Conservation (phyloP, 1,140 invertebrate species). For the Drosophila varians region DNA sequence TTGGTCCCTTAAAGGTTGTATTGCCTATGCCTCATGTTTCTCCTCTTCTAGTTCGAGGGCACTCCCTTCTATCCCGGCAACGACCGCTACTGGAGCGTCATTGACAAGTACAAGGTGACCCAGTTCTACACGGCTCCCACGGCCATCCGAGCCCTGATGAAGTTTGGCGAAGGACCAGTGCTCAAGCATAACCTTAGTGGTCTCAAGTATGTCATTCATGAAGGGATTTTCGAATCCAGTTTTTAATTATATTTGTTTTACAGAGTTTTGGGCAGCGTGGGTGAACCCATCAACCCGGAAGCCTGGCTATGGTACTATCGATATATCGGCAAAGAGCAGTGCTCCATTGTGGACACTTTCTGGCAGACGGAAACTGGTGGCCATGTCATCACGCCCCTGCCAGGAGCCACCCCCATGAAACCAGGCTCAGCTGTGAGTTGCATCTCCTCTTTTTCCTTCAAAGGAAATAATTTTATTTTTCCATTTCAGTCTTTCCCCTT, state of each 20-base stretch:
- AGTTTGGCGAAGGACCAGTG: slow-evolving; percentile 92
- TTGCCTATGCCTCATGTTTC: slow-evolving; percentile 29
- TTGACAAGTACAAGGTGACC: slow-evolving; percentile 97
- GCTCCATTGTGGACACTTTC: slow-evolving; percentile 98
- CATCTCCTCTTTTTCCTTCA: not conserved
- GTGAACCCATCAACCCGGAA: slow-evolving; percentile 99
- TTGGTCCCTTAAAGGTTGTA: slow-evolving; percentile 5
- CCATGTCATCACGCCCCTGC: slow-evolving; percentile 96
- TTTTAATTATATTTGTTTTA: not conserved
- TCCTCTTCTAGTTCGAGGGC: slow-evolving; percentile 93
- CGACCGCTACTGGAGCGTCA: slow-evolving; percentile 95
- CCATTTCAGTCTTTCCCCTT: slow-evolving; percentile 94
- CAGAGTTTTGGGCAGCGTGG: slow-evolving; percentile 96
- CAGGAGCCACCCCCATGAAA: slow-evolving; percentile 97
- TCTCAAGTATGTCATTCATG: slow-evolving; percentile 83
- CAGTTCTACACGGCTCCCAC: slow-evolving; percentile 99
- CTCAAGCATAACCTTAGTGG: slow-evolving; percentile 86
- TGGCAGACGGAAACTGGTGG: slow-evolving; percentile 99
- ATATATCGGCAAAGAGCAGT: slow-evolving; percentile 91
- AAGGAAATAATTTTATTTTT: not conserved
- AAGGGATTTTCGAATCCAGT: not conserved
- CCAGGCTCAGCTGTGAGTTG: slow-evolving; percentile 96
- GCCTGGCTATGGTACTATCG: slow-evolving; percentile 99
- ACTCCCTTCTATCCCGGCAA: slow-evolving; percentile 95
- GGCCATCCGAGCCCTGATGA: slow-evolving; percentile 98